These are phyloP conservation scores for Telmatherina bonti DNA, from an alignment of 2,797 vertebrate species.

Conservation along the genomic window DNA sequence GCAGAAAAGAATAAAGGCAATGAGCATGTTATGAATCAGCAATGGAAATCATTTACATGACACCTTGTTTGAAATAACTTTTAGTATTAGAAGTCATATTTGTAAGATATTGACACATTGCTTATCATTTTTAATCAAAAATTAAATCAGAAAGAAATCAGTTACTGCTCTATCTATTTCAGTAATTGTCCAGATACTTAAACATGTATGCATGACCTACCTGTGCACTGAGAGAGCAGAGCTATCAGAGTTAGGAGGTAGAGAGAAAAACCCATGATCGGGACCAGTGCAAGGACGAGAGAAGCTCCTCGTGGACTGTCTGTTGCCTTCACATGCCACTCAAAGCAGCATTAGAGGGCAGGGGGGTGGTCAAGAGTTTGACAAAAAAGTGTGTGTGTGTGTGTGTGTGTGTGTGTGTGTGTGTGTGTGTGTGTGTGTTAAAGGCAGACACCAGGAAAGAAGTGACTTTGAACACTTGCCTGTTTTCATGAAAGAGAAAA, in stretches of 20 bases:
- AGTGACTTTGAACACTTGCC: background rate
- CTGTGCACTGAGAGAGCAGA: conserved; percentile 70
- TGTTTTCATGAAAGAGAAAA: conserved; percentile 16
- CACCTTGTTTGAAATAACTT: background rate
- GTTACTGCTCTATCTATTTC: no score
- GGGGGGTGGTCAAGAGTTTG: conserved; percentile 30
- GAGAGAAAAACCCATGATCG: conserved; percentile 76
- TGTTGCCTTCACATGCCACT: conserved; percentile 52
- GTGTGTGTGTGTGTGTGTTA: no score
- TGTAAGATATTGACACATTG: background rate
- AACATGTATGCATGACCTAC: conserved; percentile 61
- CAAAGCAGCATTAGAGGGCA: conserved; percentile 30
- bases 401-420: conserved; percentile 17
- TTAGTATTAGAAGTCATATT: background rate
- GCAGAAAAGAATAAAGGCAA: background rate
- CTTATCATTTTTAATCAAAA: no score
- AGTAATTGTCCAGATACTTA: no score
- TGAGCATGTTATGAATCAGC: background rate
- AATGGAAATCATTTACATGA: background rate
- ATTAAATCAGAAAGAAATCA: no score
- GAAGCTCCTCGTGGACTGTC: conserved; percentile 37
- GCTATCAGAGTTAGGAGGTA: conserved; percentile 64
- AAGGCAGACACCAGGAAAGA: background rate
- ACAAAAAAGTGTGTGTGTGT: conserved; percentile 32
- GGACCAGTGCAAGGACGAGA: conserved; percentile 29